Base-by-base conservation (phyloP, 2,113 vertebrate species). In the Delphinus delphis region DNA sequence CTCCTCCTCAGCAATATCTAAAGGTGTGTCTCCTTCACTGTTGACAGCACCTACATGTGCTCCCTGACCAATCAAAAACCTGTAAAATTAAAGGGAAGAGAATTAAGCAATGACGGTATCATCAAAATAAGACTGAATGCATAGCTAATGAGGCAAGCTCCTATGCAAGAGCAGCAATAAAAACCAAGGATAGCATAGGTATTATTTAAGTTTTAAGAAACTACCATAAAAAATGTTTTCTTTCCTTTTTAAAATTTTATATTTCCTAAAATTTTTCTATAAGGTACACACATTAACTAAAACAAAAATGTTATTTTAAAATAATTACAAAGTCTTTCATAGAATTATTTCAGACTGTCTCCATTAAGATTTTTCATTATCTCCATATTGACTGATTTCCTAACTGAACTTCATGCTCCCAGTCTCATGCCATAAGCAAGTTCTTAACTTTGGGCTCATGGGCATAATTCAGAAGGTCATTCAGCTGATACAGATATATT, bases 1-100 rank as follows among this genome's bases (percentile, higher is more conserved):
- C 95, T 99, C 99, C 94, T 99, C 99, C 97, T 99, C 99, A 50
- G 99, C 99, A 83, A 99, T 99, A 98, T 99, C 99, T 98, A 99
- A 98, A 70, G 99, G 99, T 13, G 99, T 99, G 96, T 99, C 99
- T n/a, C 99, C 99, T 98, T 99, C 99, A 97, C 99, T 99, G 98
- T 99, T 99, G 71, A 99, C 99, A 96, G 99, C 99, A 68, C 99
- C 99, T 91, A 99, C 99, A 97, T 97, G 99, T 76, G 99, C 99
- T 97, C 99, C 99, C 98, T 99, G 99, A 98, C 98, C 98, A 98
- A 99, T 99, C 98, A 99, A 99, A 99, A 99, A 99, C 97, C 99
- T 99, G 98, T 31, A 98, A 98, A 93, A 97, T 70, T 17, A 5
- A 96, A 93, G 96, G 28, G 36, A 73, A 88, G n/a, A 74, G 47